Conservation (phyloP, 2,888 invertebrate genomes). For the Campoletis raptor region DNA sequence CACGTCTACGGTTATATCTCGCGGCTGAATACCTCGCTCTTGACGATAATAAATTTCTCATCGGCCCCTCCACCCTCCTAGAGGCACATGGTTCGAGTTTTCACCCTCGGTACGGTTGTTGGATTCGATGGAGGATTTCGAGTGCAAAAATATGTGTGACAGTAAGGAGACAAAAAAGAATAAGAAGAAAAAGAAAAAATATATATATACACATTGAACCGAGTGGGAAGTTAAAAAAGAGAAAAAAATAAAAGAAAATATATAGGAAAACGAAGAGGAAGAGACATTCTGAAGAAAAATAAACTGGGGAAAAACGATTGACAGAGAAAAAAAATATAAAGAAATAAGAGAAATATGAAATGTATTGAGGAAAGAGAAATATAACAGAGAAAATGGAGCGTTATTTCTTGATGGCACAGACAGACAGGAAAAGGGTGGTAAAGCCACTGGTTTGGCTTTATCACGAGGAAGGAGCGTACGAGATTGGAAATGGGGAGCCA, state of each 20-base stretch:
- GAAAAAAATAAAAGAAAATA: background rate
- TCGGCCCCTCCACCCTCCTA: slow-evolving; percentile 23
- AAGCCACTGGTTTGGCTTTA: slow-evolving; percentile 46
- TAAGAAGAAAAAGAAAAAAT: background rate
- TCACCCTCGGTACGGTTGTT: slow-evolving; percentile 22
- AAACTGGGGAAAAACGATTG: background rate
- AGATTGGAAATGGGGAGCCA: slow-evolving; percentile 59
- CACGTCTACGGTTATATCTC: slow-evolving; percentile 36
- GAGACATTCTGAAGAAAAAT: background rate
- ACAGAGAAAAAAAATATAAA: background rate
- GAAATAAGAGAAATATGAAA: background rate
- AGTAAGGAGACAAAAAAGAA: background rate
- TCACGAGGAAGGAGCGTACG: slow-evolving; percentile 59
- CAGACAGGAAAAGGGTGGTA: background rate
- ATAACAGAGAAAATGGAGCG: slow-evolving; percentile 45
- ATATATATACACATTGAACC: no score
- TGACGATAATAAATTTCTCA: slow-evolving; percentile 67
- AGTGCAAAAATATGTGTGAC: slow-evolving; percentile 32
- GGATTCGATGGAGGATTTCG: slow-evolving; percentile 45
- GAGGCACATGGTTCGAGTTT: slow-evolving; percentile 3
- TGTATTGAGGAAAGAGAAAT: slow-evolving; percentile 7
- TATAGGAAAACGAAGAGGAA: background rate
- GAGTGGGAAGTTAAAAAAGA: background rate
- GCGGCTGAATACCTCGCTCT: slow-evolving; percentile 55
- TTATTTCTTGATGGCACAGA: slow-evolving; percentile 56